Evolutionary conservation across 2,888 invertebrate species (phyloP).

Genomic region (Diploptera punctata): DNA sequence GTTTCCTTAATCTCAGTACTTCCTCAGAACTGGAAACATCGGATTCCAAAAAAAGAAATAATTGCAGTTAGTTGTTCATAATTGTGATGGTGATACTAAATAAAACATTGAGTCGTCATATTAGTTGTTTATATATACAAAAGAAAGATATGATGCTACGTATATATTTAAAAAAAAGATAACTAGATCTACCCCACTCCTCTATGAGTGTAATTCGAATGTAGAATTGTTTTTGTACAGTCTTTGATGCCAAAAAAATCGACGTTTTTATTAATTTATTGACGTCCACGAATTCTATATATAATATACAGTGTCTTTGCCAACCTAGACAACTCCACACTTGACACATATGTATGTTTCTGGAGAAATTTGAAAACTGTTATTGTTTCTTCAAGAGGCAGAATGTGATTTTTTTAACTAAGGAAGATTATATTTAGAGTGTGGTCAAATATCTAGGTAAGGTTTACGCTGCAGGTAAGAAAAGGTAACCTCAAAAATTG

Average conservation of each 20-base stretch:
- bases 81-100: constrained; percentile 21
- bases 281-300: constrained; percentile 10
- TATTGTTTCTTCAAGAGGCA: too few species aligned
- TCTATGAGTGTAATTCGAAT: neutral
- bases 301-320: constrained; percentile 10
- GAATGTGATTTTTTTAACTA: neutral
- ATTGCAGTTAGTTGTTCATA: constrained; percentile 11
- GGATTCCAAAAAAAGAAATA: neutral
- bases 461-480: neutral
- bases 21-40: constrained; percentile 7
- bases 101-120: neutral
- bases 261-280: constrained; percentile 8
- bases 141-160: constrained; percentile 3
- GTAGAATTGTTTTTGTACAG: constrained; percentile 19
- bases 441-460: constrained; percentile 13
- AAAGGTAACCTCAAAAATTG: too few species aligned
- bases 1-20: constrained; percentile 1
- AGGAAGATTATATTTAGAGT: neutral
- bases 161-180: neutral
- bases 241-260: constrained; percentile 7
- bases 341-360: too few species aligned
- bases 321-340: constrained; percentile 1
- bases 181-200: neutral
- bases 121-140: constrained; percentile 18
- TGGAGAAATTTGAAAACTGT: too few species aligned